phyloP scores from a whole-genome alignment of 1,140 invertebrate species.

The Scaptomyza graminum region DNA sequence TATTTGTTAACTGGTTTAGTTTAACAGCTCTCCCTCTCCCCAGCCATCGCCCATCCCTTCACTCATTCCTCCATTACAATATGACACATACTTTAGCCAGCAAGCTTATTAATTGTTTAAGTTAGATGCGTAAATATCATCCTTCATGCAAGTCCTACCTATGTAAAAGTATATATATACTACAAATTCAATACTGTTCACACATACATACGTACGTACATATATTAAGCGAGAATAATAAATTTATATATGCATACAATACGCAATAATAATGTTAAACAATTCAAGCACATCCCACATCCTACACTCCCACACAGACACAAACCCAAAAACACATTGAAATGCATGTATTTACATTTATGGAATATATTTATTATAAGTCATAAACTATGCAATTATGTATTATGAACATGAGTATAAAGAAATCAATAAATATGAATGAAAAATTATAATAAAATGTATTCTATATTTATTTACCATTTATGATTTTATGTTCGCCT shows the following conservation, averaged over 20 bases:
- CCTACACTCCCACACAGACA: constrained; percentile 4
- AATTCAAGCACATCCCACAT: constrained; percentile 53
- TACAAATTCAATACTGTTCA: constrained; percentile 3
- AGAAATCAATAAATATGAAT: constrained; percentile 80
- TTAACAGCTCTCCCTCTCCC: constrained; percentile 16
- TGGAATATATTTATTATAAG: constrained; percentile 70
- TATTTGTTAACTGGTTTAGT: constrained; percentile 75
- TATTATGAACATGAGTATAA: constrained; percentile 80
- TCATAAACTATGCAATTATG: constrained; percentile 79
- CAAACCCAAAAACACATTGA: constrained; percentile 51
- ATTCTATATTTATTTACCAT: too few relatives aligned
- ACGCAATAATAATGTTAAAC: constrained; percentile 66
- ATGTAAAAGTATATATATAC: constrained; percentile 42
- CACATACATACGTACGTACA: constrained; percentile 3
- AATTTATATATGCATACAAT: constrained; percentile 53
- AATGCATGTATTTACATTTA: constrained; percentile 67
- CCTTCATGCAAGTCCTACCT: constrained; percentile 55
- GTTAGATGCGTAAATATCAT: constrained; percentile 32
- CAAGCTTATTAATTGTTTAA: constrained; percentile 61
- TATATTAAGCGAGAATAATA: constrained; percentile 39
- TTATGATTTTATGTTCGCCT: too few relatives aligned
- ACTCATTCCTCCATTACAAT: not conserved
- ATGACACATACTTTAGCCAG: constrained; percentile 37
- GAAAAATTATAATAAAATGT: constrained; percentile 41
- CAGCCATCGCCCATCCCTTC: not conserved